Conservation (phyloP, 2,113 vertebrate species). For the Hiodon alosoides region DNA sequence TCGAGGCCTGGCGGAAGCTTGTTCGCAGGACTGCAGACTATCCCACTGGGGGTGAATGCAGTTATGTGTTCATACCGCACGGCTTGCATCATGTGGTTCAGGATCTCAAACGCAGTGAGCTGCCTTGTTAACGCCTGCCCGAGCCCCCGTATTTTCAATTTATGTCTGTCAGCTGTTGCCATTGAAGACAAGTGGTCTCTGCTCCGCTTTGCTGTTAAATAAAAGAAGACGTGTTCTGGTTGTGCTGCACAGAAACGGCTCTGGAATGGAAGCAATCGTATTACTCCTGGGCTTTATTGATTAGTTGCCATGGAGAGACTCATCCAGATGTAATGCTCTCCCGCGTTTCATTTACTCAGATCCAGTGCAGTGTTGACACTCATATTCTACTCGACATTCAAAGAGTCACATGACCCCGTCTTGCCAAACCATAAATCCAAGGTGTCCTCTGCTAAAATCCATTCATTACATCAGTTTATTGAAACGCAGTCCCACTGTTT, state of each 20-base stretch:
- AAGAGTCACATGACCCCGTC: background rate
- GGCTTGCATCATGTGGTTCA: too few species aligned
- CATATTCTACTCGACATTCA: background rate
- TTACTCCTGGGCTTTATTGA: constrained; percentile 36
- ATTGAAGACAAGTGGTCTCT: background rate
- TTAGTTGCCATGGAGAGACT: constrained; percentile 34
- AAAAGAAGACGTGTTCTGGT: constrained; percentile 15
- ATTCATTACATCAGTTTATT: constrained; percentile 11
- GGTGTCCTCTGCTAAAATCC: constrained; percentile 5
- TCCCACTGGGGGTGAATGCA: too few species aligned
- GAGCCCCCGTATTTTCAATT: too few species aligned
- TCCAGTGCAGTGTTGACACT: background rate
- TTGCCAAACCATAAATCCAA: background rate
- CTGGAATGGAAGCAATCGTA: constrained; percentile 31
- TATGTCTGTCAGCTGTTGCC: constrained; percentile 2
- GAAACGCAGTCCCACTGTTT: constrained; percentile 1
- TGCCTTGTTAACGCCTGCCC: too few species aligned
- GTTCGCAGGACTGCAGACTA: too few species aligned
- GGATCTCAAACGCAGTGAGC: too few species aligned
- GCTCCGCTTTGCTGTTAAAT: constrained; percentile 1
- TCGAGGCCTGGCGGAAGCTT: too few species aligned
- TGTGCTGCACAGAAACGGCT: constrained; percentile 8
- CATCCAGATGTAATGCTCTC: constrained; percentile 21
- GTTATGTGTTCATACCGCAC: too few species aligned
- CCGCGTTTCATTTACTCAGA: constrained; percentile 7